phyloP scores from a whole-genome alignment of 2,888 invertebrate species.

The Furcula furcula region DNA sequence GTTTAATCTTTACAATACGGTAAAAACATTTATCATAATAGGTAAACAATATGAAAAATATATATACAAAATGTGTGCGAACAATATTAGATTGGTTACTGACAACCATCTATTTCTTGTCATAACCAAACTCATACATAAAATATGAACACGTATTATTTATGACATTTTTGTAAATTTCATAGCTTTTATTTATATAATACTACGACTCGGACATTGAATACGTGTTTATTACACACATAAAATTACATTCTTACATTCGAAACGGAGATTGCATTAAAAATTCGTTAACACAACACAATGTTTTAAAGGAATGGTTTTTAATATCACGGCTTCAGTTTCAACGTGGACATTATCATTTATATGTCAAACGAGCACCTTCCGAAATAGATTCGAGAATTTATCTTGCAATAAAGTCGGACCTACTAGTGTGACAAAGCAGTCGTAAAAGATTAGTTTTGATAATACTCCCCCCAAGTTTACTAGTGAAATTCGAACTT shows the following conservation, averaged over 20 bases:
- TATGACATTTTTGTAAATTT: slow-evolving; percentile 28
- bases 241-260: slow-evolving; percentile 16
- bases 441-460: slow-evolving; percentile 36
- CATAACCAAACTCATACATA: slow-evolving; percentile 27
- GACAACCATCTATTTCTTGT: not conserved
- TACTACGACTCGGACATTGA: slow-evolving; percentile 18
- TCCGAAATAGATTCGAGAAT: slow-evolving; percentile 44
- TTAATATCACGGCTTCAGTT: slow-evolving; percentile 47
- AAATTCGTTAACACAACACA: slow-evolving; percentile 16
- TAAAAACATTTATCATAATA: too few species aligned
- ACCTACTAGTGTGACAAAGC: slow-evolving; percentile 51
- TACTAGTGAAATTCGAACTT: slow-evolving; percentile 24
- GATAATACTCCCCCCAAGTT: slow-evolving; percentile 25
- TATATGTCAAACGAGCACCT: slow-evolving; percentile 43
- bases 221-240: slow-evolving; percentile 31
- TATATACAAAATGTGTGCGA: too few species aligned
- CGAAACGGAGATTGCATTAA: slow-evolving; percentile 5
- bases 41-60: too few species aligned
- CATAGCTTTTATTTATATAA: slow-evolving; percentile 30
- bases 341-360: slow-evolving; percentile 47
- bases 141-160: slow-evolving; percentile 27
- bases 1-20: too few species aligned
- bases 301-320: slow-evolving; percentile 26
- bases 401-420: slow-evolving; percentile 49
- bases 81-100: too few species aligned